Base-by-base conservation (phyloP, 2,113 vertebrate genomes). In the Phoenicopterus ruber region DNA sequence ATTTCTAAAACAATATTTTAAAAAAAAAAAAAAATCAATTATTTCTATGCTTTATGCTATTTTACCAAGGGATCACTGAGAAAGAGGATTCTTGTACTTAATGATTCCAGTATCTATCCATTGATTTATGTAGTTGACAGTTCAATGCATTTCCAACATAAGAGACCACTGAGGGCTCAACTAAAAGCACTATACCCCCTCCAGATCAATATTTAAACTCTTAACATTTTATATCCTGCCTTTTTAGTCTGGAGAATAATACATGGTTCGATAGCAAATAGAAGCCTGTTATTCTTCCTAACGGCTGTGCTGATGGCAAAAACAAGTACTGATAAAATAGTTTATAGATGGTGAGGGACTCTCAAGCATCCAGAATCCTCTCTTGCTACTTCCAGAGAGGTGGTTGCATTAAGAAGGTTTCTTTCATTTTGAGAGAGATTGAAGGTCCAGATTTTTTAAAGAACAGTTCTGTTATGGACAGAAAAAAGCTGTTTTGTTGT, bases 201-300 rank as follows among this genome's bases (percentile, higher is more conserved):
- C 36, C 74, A 65, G 73, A 95, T 95, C 95, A 89, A 92, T 94
- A 97, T 25, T 77, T 63, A 84, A 91, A 89, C 91, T 80, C 70
- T 89, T 92, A 73, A 63, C 59, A 47, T 91, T 96, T 94, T 95
- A 90, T 76, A 85, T 69, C 38, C 36, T 88, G 58, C 63, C 42
- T 91, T 96, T 94, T 87, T 69, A 91, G 65, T 40, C 70, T 25
- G 62, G 70, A 90, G 70, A 96, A 91, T 77, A 93, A 94, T 80
- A 38, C 42, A 55, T 10, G 28, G 54, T 69, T 93, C 2, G 0
- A 87, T 73, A 73, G 40, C 3, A 3, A 95, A 91, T 72, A 84
- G 71, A 91, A 82, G 77, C 50, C 61, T 58, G 47, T 76, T 93
- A 76, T 47, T 84, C 69, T 79, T 94, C 79, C 72, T 88, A 94